These are phyloP conservation scores for Camponotus fellah DNA, from an alignment of 2,888 invertebrate species.

Conservation along the genomic window DNA sequence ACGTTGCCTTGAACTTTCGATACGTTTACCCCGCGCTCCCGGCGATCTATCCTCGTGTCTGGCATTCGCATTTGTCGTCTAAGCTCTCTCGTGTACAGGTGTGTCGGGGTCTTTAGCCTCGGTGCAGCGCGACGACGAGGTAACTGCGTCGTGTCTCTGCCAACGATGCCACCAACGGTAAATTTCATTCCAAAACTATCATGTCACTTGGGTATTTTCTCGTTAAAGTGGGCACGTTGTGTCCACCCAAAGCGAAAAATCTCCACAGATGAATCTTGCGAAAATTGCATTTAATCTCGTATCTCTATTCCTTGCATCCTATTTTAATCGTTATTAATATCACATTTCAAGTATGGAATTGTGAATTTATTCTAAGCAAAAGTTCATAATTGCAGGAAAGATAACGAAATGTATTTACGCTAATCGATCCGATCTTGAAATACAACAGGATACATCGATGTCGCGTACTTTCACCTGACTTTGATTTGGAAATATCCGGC, in stretches of 20 bases:
- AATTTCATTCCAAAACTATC: conserved; percentile 11
- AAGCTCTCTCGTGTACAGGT: conserved; percentile 73
- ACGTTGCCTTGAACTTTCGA: conserved; percentile 76
- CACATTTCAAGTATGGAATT: not conserved
- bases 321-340: not conserved
- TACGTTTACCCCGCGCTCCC: conserved; percentile 67
- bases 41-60: conserved; percentile 75
- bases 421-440: conserved; percentile 67
- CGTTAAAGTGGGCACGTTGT: not conserved
- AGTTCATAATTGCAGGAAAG: not conserved
- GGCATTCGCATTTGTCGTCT: conserved; percentile 68
- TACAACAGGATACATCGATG: conserved; percentile 65
- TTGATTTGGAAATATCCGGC: conserved; percentile 63
- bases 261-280: not conserved
- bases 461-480: conserved; percentile 67
- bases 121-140: conserved; percentile 51
- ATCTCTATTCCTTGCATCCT: not conserved
- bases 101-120: conserved; percentile 80
- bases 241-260: not conserved
- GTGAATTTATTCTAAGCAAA: not conserved
- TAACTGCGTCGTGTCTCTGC: conserved; percentile 56
- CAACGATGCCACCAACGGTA: conserved; percentile 24
- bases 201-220: not conserved
- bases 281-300: not conserved
- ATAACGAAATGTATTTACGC: not conserved